Evolutionary conservation across 2,113 vertebrate species (phyloP).

Genomic region (Petrocephalus zakoni): DNA sequence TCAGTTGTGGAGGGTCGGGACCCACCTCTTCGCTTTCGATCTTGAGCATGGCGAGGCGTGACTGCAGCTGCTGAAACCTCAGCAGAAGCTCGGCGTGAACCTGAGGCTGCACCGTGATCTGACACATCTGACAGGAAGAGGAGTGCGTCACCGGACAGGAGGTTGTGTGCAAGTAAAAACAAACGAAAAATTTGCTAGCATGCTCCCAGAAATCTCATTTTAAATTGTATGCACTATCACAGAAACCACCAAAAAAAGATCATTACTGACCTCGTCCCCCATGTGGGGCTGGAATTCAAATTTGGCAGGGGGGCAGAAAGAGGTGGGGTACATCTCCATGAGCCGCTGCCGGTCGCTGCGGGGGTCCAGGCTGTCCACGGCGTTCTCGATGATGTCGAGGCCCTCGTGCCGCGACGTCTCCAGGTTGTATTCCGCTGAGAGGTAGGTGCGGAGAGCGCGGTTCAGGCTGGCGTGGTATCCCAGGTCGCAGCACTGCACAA

Average conservation of each 20-base stretch:
- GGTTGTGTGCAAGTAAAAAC: neutral
- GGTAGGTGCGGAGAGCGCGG: constrained; percentile 88
- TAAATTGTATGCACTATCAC: neutral
- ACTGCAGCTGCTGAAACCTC: constrained; percentile 92
- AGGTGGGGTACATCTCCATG: constrained; percentile 94
- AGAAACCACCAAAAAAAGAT: too few relatives aligned
- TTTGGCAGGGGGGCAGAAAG: constrained; percentile 90
- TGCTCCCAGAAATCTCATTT: constrained; percentile 17
- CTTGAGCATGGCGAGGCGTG: constrained; percentile 85
- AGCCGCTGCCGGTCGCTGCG: constrained; percentile 94
- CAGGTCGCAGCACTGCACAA: constrained; percentile 83
- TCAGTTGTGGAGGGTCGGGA: neutral
- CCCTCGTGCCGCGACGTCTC: constrained; percentile 98
- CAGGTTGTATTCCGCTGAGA: constrained; percentile 95
- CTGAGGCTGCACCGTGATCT: constrained; percentile 87
- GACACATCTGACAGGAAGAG: constrained; percentile 73
- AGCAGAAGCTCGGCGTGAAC: constrained; percentile 89
- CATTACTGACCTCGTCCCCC: constrained; percentile 95
- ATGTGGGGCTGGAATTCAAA: constrained; percentile 97
- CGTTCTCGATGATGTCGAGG: constrained; percentile 95
- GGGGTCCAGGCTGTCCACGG: constrained; percentile 92
- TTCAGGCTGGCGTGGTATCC: constrained; percentile 95
- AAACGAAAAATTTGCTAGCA: constrained; percentile 23
- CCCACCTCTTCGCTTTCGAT: constrained; percentile 97
- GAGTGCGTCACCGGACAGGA: constrained; percentile 1